Conservation (phyloP, 2,888 invertebrate genomes). For the Ypsolopha sequella region DNA sequence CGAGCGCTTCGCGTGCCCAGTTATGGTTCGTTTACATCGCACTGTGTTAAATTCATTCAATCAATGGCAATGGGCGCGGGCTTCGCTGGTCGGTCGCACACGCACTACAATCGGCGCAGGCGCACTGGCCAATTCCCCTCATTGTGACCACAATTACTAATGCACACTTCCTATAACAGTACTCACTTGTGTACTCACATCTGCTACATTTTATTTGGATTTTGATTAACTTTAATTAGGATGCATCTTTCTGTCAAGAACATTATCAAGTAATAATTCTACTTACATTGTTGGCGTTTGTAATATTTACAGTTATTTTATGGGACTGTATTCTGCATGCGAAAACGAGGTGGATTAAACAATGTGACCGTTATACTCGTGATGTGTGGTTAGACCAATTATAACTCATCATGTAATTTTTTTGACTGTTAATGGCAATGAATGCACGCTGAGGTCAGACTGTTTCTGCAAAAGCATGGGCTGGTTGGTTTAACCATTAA, state of each 20-base stretch:
- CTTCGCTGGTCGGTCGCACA: constrained; percentile 33
- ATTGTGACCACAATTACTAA: constrained; percentile 67
- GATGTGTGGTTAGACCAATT: too few species aligned
- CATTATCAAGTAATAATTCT: too few species aligned
- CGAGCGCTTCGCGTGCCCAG: constrained; percentile 11
- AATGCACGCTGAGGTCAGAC: too few species aligned
- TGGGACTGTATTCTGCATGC: too few species aligned
- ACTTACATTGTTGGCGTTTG: too few species aligned
- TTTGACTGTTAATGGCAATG: too few species aligned
- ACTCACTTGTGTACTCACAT: constrained; percentile 39
- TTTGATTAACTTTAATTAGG: constrained; percentile 1
- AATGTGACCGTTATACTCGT: too few species aligned
- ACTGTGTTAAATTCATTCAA: constrained; percentile 62
- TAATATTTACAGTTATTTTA: too few species aligned
- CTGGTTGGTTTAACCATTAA: constrained; percentile 21
- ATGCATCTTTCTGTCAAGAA: not conserved
- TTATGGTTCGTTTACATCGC: constrained; percentile 43
- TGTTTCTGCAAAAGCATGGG: not conserved
- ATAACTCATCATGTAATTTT: too few species aligned
- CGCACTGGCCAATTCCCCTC: constrained; percentile 64
- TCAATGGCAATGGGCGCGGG: constrained; percentile 64
- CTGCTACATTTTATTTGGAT: constrained; percentile 23
- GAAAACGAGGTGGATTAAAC: too few species aligned
- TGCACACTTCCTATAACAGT: constrained; percentile 58
- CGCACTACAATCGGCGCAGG: constrained; percentile 54